phyloP scores from a whole-genome alignment of 2,888 invertebrate species.

The Nephrotoma guestfalica region DNA sequence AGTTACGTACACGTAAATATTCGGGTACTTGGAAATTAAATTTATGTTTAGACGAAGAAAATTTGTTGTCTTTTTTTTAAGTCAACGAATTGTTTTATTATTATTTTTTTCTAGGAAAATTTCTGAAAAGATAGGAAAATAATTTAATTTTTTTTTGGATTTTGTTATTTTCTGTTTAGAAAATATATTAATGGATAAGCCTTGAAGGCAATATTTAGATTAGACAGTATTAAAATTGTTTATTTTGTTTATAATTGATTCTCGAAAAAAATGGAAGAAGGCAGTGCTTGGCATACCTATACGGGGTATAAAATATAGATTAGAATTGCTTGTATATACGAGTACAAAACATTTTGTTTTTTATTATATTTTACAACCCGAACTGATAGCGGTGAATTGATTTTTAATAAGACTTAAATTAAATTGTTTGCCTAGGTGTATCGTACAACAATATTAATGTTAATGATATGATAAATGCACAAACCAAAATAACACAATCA shows the following conservation, averaged over 20 bases:
- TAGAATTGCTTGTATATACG: neutral
- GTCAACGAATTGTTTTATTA: neutral
- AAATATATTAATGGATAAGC: neutral
- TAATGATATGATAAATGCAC: neutral
- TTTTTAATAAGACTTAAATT: too few species aligned
- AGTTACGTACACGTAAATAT: neutral
- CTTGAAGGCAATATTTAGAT: neutral
- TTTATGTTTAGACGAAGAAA: neutral
- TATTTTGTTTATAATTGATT: neutral
- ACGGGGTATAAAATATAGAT: neutral
- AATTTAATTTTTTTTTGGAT: neutral
- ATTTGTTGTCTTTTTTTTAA: neutral
- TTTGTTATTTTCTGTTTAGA: neutral
- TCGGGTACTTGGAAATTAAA: neutral
- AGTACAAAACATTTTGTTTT: too few species aligned
- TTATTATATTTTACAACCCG: too few species aligned
- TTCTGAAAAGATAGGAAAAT: neutral
- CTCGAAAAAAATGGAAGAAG: neutral
- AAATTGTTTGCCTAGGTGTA: too few species aligned
- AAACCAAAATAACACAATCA: neutral
- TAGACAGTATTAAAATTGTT: neutral
- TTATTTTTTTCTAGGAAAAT: neutral
- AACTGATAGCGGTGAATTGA: too few species aligned
- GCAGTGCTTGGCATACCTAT: neutral
- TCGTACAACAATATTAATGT: too few species aligned